Evolutionary conservation across 1,140 invertebrate species (phyloP).

Genomic region (Medauroidea extradentata): DNA sequence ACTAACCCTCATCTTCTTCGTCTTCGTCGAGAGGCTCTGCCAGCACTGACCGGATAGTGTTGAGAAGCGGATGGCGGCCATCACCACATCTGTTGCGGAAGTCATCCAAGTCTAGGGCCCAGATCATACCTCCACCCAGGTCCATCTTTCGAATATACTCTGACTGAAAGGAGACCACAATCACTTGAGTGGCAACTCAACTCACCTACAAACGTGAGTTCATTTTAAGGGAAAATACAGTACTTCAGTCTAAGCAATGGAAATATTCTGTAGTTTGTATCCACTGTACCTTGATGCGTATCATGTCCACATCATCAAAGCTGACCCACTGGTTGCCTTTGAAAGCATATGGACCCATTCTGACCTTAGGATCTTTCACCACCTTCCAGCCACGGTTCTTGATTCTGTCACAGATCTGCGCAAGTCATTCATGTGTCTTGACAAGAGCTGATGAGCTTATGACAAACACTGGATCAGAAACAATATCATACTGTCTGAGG

Average conservation of each 20-base stretch:
- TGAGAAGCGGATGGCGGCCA: slow-evolving; percentile 70
- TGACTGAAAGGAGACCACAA: slow-evolving; percentile 39
- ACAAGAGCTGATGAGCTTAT: too few species aligned
- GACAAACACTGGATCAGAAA: too few species aligned
- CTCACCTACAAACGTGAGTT: too few species aligned
- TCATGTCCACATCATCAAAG: slow-evolving; percentile 77
- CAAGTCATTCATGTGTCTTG: too few species aligned
- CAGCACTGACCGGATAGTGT: slow-evolving; percentile 62
- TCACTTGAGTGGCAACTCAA: not conserved
- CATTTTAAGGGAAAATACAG: not conserved
- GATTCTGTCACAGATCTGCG: slow-evolving; percentile 74
- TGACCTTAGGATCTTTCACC: slow-evolving; percentile 63
- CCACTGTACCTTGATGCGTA: slow-evolving; percentile 58
- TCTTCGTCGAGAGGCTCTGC: slow-evolving; percentile 35
- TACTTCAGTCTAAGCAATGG: not conserved
- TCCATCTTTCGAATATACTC: slow-evolving; percentile 68
- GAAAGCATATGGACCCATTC: slow-evolving; percentile 83
- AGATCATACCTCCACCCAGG: slow-evolving; percentile 84
- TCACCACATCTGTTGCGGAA: slow-evolving; percentile 59
- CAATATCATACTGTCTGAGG: too few species aligned
- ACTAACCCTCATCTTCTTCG: not conserved
- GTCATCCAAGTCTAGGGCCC: slow-evolving; percentile 69
- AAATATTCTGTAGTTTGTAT: not conserved
- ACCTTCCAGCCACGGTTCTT: slow-evolving; percentile 71
- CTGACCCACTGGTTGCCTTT: slow-evolving; percentile 86